Percentiles rank a stretch among this genome's conserved stretches.
These are phyloP conservation scores for Chaunax sp. DNA, from an alignment of 2,797 vertebrate species.

Conservation along the genomic window DNA sequence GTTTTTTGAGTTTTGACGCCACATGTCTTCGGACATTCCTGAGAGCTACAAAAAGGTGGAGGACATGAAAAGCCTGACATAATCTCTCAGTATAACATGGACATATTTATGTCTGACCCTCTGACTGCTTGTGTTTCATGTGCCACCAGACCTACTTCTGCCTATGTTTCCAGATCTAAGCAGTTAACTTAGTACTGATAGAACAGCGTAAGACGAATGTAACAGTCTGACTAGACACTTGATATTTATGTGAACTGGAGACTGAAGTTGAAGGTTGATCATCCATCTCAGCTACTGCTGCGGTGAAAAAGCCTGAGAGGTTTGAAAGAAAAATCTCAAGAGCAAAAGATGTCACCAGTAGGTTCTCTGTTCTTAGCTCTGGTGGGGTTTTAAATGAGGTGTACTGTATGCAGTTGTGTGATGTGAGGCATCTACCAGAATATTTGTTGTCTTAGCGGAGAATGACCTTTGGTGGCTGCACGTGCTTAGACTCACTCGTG, in stretches of 20 bases:
- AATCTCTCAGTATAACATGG: background rate
- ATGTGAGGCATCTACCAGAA: conserved; percentile 25
- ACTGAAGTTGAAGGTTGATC: conserved; percentile 31
- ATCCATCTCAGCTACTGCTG: background rate
- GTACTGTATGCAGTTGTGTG: conserved; percentile 29
- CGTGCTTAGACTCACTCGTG: conserved; percentile 31
- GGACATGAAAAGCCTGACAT: no score
- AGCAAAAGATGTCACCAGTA: conserved; percentile 29
- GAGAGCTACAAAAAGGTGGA: background rate
- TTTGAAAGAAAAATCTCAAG: conserved; percentile 35
- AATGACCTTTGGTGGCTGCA: conserved; percentile 52
- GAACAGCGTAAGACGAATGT: no score
- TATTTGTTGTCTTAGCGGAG: conserved; percentile 39
- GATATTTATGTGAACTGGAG: conserved; percentile 45
- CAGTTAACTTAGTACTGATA: no score
- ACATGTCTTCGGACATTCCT: no score
- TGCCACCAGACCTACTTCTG: no score
- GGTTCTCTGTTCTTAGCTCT: conserved; percentile 32
- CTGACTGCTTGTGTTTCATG: background rate
- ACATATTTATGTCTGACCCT: background rate
- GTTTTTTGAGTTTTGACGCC: no score
- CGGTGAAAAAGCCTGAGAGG: conserved; percentile 7
- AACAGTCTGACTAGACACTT: conserved; percentile 5
- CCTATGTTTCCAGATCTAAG: no score
- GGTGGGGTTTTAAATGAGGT: conserved; percentile 40